Evolutionary conservation across 2,888 invertebrate species (phyloP).

Genomic region (Tipula lateralis): DNA sequence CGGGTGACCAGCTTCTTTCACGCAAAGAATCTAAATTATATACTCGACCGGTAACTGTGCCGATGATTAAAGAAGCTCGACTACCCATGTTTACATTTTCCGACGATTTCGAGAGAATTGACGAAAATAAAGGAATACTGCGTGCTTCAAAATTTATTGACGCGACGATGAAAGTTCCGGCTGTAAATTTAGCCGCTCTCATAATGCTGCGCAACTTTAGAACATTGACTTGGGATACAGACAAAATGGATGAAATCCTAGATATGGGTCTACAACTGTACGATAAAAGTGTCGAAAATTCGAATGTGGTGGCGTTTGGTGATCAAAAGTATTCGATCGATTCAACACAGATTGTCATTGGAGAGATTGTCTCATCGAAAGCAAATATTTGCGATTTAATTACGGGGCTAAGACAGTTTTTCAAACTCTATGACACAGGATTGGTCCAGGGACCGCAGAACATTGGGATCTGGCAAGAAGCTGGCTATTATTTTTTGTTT

Average conservation of each 20-base stretch:
- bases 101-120: conserved; percentile 38
- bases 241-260: conserved; percentile 45
- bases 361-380: conserved; percentile 42
- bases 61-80: background rate
- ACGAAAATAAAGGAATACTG: conserved; percentile 43
- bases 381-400: conserved; percentile 43
- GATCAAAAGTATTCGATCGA: conserved; percentile 33
- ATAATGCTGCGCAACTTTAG: conserved; percentile 45
- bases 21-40: background rate
- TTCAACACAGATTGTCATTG: conserved; percentile 41
- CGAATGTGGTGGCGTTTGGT: conserved; percentile 27
- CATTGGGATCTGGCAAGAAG: conserved; percentile 49
- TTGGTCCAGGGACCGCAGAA: conserved; percentile 46
- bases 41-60: background rate
- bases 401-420: conserved; percentile 44
- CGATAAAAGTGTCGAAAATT: conserved; percentile 12
- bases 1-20: background rate
- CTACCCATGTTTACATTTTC: conserved; percentile 29
- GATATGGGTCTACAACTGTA: conserved; percentile 39
- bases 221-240: conserved; percentile 46
- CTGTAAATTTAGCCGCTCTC: conserved; percentile 46
- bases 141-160: conserved; percentile 44
- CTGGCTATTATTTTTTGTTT: conserved; percentile 48
- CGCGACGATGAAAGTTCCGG: conserved; percentile 43
- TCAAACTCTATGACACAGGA: conserved; percentile 44